Evolutionary conservation across 1,140 invertebrate species (phyloP), one percentile per base, ranked within the genome.

Genomic region (Stratiolaelaps scimitus): DNA sequence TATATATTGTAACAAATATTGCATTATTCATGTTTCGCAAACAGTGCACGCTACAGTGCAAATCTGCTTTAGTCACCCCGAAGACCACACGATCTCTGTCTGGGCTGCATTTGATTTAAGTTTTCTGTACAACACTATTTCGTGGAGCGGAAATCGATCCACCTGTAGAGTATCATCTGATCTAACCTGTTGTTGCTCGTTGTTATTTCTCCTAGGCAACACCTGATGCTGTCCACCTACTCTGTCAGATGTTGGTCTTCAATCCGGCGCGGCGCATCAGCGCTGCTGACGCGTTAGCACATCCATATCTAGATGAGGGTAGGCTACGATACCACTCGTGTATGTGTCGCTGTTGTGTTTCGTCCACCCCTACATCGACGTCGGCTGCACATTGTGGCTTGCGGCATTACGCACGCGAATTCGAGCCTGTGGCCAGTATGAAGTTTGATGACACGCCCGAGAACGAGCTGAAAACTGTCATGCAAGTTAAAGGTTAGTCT

Each of bases 241-340:
- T 95, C n/a, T 91, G 87, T 74, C 89, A 94, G 80, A 95, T 98
- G 92, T 83, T 98, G 46, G 87, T 92, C 65, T 96, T 98, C 78
- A 91, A 98, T 83, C 92, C 94, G 56, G 90, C 92, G 80, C 17
- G 53, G 77, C 82, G 94, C 73, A 92, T 97, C 74, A 87, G 85
- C 7, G 91, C 96, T 53, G 84, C 88, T 43, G 88, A 96, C 75
- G 94, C 95, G 6, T 79, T 98, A 69, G 85, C 87, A 67, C 93
- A 97, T 81, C 90, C 92, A 15, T 98, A 97, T 78, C 80, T 98
- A 66, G 92, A 97, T 73, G 95, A 98, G 77, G 95, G 95, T 60
- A 82, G 95, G 70, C 81, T 98, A 69, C 83, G 95, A 71, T 98
- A 97, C 79, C 95, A 99, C 78, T 98, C 94, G 46, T 98, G 95